These are phyloP conservation scores for Oophaga pumilio DNA, from an alignment of 2,113 vertebrate genomes.

Conservation along the genomic window DNA sequence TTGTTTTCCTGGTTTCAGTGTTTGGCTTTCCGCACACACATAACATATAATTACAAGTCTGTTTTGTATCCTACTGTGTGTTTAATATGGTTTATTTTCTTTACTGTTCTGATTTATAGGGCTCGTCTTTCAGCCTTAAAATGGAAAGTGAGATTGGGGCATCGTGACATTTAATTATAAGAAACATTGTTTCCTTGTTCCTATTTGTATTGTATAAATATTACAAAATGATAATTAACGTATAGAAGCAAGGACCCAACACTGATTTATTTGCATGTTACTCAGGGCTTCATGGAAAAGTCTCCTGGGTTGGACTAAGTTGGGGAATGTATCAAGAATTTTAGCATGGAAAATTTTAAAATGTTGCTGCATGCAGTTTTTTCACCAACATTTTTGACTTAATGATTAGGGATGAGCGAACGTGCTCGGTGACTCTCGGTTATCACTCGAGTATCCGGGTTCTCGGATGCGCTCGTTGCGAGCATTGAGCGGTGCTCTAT, in stretches of 20 bases:
- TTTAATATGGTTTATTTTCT: not conserved
- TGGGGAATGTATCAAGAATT: too few relatives aligned
- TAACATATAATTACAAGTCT: conserved; percentile 35
- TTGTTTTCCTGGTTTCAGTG: not conserved
- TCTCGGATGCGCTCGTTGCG: too few relatives aligned
- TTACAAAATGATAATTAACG: not conserved
- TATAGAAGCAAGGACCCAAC: not conserved
- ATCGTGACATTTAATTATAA: not conserved
- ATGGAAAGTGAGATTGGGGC: not conserved
- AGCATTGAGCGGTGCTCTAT: too few relatives aligned
- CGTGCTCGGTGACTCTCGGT: too few relatives aligned
- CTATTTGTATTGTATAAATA: not conserved
- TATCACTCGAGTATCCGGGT: too few relatives aligned
- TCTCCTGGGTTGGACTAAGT: not conserved
- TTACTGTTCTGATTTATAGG: not conserved
- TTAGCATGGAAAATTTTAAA: too few relatives aligned
- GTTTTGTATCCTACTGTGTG: not conserved
- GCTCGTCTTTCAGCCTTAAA: not conserved
- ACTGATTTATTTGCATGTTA: not conserved
- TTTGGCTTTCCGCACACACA: not conserved
- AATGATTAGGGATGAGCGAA: too few relatives aligned
- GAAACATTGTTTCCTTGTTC: not conserved
- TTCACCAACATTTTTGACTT: not conserved
- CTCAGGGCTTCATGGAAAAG: not conserved
- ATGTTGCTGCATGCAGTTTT: not conserved